Percentiles rank a stretch among this genome's conserved stretches.
phyloP scores from a whole-genome alignment of 1,140 invertebrate species.

The Lanistes nyassanus region DNA sequence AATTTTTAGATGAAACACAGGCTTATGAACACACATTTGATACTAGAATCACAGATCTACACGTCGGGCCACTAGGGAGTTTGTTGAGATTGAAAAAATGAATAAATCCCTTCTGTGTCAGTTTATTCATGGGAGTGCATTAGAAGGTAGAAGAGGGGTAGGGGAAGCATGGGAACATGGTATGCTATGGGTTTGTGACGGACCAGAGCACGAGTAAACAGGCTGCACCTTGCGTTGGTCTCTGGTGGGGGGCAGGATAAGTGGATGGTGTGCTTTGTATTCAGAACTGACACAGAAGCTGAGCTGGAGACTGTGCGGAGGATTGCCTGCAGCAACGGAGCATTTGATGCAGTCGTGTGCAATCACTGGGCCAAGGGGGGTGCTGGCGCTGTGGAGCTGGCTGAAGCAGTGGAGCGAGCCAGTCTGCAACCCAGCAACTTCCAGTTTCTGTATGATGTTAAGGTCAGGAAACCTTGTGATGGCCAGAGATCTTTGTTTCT shows the following conservation, averaged over 20 bases:
- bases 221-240: not conserved
- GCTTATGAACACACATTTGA: no score
- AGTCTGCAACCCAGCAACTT: slow-evolving; percentile 73
- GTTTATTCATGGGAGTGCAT: no score
- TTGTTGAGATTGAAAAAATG: no score
- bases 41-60: no score
- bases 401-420: slow-evolving; percentile 86
- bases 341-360: slow-evolving; percentile 86
- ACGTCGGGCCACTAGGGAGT: no score
- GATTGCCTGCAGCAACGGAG: slow-evolving; percentile 80
- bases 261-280: slow-evolving; percentile 30
- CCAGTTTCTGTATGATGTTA: slow-evolving; percentile 86
- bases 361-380: slow-evolving; percentile 94
- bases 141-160: no score
- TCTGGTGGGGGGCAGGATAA: not conserved
- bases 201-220: no score
- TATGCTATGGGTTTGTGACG: no score
- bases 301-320: slow-evolving; percentile 86
- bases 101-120: no score
- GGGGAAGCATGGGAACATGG: no score
- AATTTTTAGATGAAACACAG: no score
- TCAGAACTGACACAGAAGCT: slow-evolving; percentile 84
- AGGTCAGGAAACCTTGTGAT: slow-evolving; percentile 56
- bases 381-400: slow-evolving; percentile 84
- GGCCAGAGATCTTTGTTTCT: not conserved